These are phyloP conservation scores for Planiliza haematocheilus DNA, from an alignment of 2,113 vertebrate genomes.

Conservation along the genomic window DNA sequence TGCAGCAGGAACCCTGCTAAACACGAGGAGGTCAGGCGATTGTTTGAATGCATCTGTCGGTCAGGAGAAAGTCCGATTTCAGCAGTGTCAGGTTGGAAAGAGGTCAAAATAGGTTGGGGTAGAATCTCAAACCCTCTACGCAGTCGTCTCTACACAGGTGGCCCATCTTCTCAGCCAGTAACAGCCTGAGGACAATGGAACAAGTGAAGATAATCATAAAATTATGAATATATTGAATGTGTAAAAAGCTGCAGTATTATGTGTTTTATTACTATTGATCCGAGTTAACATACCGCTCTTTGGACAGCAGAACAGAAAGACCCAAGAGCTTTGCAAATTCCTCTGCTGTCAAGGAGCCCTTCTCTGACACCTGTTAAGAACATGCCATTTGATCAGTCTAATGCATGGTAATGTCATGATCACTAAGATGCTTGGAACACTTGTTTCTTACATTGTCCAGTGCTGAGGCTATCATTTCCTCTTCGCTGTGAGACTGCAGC, in stretches of 20 bases:
- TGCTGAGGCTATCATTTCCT: slow-evolving; percentile 97
- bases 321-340: slow-evolving; percentile 97
- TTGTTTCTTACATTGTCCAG: slow-evolving; percentile 89
- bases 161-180: slow-evolving; percentile 97
- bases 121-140: slow-evolving; percentile 97
- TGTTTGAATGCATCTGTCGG: slow-evolving; percentile 14
- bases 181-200: slow-evolving; percentile 82
- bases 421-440: slow-evolving; percentile 19
- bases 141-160: slow-evolving; percentile 97
- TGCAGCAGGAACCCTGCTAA: slow-evolving; percentile 4
- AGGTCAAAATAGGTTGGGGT: slow-evolving; percentile 93
- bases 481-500: slow-evolving; percentile 96
- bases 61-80: not conserved
- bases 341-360: slow-evolving; percentile 94
- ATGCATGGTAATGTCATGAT: slow-evolving; percentile 16
- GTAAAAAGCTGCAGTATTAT: no score
- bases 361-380: slow-evolving; percentile 90
- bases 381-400: not conserved
- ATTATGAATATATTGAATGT: no score
- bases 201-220: no score
- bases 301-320: slow-evolving; percentile 97
- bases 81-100: slow-evolving; percentile 22
- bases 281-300: slow-evolving; percentile 88
- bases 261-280: not conserved
- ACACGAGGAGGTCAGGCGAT: slow-evolving; percentile 2